Conservation (phyloP, 2,797 vertebrate species). For the Pelochelys cantorii region DNA sequence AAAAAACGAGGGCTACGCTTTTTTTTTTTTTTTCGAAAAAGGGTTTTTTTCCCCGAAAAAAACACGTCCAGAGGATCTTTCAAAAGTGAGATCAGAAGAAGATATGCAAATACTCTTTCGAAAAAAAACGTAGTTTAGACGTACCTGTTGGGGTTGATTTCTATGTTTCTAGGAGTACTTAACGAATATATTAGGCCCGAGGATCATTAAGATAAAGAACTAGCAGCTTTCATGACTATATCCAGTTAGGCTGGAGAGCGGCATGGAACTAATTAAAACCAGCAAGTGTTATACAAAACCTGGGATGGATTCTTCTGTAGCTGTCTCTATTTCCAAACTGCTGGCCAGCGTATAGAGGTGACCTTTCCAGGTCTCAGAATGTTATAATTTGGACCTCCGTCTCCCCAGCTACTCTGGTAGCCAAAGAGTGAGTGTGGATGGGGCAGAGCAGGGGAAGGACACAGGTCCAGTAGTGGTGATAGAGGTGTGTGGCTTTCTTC, state of each 20-base stretch:
- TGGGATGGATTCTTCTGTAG: slow-evolving; percentile 54
- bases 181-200: slow-evolving; percentile 72
- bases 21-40: no score
- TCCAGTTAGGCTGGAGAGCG: slow-evolving; percentile 72
- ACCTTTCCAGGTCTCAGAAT: background rate
- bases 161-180: slow-evolving; percentile 69
- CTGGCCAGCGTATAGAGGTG: background rate
- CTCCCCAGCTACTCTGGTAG: background rate
- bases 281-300: slow-evolving; percentile 66
- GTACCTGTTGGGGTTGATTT: slow-evolving; percentile 31
- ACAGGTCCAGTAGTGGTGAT: fast-evolving
- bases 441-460: background rate
- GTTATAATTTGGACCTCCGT: background rate
- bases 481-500: background rate
- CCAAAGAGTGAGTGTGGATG: background rate
- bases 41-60: no score
- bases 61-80: no score
- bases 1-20: no score
- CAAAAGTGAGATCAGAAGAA: no score
- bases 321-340: background rate
- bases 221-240: slow-evolving; percentile 74
- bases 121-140: no score
- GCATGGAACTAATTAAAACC: slow-evolving; percentile 70
- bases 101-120: no score
- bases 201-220: slow-evolving; percentile 76